Conservation (phyloP, 2,113 vertebrate genomes). For the Pseudorhombus dupliciocellatus region DNA sequence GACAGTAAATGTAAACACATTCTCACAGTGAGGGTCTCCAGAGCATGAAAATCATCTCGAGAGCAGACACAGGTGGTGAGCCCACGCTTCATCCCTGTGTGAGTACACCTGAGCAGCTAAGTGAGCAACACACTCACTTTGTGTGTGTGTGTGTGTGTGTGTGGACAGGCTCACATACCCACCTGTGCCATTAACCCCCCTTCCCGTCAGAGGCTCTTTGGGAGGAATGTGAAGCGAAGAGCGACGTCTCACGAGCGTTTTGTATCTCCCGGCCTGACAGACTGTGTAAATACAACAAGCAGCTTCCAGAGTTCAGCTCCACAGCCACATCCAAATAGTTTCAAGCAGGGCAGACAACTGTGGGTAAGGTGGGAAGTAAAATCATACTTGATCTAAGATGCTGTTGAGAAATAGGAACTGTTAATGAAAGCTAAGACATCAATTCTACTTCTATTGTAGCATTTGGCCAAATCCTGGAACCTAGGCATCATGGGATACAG, state of each 20-base stretch:
- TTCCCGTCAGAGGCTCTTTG: constrained; percentile 15
- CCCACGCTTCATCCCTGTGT: constrained; percentile 19
- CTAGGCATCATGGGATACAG: too few species aligned
- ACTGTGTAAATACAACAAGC: constrained; percentile 28
- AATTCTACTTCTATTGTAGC: too few species aligned
- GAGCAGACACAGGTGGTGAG: constrained; percentile 24
- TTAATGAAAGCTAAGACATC: too few species aligned
- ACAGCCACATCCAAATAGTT: not conserved
- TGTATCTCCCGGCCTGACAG: constrained; percentile 38
- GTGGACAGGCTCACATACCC: constrained; percentile 34
- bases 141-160: not conserved
- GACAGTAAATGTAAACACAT: constrained; percentile 7
- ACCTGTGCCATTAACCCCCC: constrained; percentile 46
- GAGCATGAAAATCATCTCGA: constrained; percentile 32
- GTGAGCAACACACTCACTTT: constrained; percentile 5
- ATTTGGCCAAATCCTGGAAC: too few species aligned
- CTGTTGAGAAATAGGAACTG: too few species aligned
- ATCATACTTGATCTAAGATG: too few species aligned
- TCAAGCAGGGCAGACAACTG: not conserved
- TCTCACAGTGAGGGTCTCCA: not conserved
- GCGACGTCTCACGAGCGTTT: constrained; percentile 16
- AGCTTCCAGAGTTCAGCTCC: not conserved
- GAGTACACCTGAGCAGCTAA: constrained; percentile 14
- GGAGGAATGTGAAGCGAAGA: constrained; percentile 48
- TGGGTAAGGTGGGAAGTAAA: too few species aligned